Evolutionary conservation across 1,140 invertebrate genomes (phyloP).

Genomic region (Lasioglossum albipes): DNA sequence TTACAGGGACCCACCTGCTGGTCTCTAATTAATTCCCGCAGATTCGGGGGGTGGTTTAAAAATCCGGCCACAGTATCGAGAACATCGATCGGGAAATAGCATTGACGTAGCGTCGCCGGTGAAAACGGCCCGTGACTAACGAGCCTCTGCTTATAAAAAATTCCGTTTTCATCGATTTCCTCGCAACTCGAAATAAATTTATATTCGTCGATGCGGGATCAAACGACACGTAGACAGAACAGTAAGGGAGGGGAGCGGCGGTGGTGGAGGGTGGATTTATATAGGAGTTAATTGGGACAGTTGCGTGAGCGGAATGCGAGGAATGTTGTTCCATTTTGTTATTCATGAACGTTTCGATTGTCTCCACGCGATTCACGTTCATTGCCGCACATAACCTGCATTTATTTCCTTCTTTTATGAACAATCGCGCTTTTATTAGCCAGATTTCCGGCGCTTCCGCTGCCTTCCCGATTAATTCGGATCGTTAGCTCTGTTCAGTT

Average conservation of each 20-base stretch:
- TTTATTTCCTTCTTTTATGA: neutral
- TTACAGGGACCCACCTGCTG: conserved; percentile 12
- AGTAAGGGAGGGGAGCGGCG: too few species aligned
- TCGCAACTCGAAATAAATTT: neutral
- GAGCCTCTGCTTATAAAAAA: neutral
- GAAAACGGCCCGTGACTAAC: neutral
- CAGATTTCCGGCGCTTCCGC: too few species aligned
- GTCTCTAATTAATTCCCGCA: conserved; percentile 20
- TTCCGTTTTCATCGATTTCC: neutral
- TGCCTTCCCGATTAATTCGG: too few species aligned
- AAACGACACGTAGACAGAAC: neutral
- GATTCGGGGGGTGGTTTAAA: conserved; percentile 11
- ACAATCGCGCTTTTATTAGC: neutral
- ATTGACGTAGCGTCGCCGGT: neutral
- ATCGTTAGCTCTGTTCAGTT: too few species aligned
- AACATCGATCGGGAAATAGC: neutral
- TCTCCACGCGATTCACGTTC: neutral
- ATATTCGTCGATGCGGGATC: neutral
- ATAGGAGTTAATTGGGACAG: conserved; percentile 23
- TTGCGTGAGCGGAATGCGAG: conserved; percentile 10
- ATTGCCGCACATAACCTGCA: neutral
- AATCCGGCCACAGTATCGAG: neutral
- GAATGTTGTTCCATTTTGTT: conserved; percentile 12
- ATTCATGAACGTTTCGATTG: conserved; percentile 6
- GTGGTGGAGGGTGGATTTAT: conserved; percentile 3